Base-by-base conservation (phyloP, 1,140 invertebrate species). In the Diorhabda carinulata region DNA sequence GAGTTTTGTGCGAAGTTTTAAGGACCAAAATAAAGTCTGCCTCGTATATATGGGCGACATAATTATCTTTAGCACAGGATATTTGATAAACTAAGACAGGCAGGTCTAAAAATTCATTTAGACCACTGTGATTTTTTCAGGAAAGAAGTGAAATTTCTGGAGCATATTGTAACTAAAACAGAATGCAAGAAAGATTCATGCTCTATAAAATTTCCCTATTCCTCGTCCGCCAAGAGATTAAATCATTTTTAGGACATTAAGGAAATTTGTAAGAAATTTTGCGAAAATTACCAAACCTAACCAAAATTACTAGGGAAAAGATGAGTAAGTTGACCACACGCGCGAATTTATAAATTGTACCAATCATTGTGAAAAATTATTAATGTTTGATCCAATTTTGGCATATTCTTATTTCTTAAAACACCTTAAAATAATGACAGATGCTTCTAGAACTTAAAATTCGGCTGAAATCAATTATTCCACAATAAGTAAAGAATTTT, bases 61-160 rank as follows among this genome's bases (percentile, higher is more conserved):
- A 6, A 70, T 77, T 25, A 60, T 75, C 2, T 72, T 71, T 43
- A 57, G 57, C n/a, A 72, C 68, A 59, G 61, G 63, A 65, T 73
- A 59, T 66, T 70, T 41, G n/a, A 52, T 4, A 72, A 57, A 66
- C 56, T 70, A 62, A 40, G 10, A n/a, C 43, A 70, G 57, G 5
- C 57, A 6, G 56, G 58, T 3, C 43, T 70, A 4, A 70, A 72
- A 70, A 66, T 72, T 10, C 71, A 72, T 43, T 42, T 61, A 40
- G 68, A 67, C 41, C 61, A 70, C 47, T 72, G 42, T 5, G 72
- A 80, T 59, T 80, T 81, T 72, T 68, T 83, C 40, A 69, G 73
- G 67, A 76, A 78, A 63, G 79, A 83, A 78, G 78, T 83, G 3
- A 62, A 71, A 8, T 83, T 81, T 74, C 67, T 77, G 44, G 74